Base-by-base conservation (phyloP, 2,113 vertebrate genomes). In the Anser brachyrhynchus region DNA sequence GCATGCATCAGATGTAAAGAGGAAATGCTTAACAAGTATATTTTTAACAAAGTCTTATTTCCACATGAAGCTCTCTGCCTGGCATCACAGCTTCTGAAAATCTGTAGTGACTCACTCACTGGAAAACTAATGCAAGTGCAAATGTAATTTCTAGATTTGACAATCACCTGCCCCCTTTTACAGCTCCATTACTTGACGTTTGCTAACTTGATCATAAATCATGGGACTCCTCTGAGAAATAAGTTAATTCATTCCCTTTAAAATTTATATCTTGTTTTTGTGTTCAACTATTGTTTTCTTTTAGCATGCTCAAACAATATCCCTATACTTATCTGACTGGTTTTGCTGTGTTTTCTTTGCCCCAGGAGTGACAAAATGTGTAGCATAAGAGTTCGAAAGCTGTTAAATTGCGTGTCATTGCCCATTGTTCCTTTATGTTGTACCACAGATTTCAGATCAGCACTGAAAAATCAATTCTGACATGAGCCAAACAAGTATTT, bases 1-100 rank as follows among this genome's bases (percentile, higher is more conserved):
- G 69, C 57, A 58, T 86, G 46, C 11, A 92, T 88, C 57, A 44
- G 20, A 81, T 55, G 64, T 43, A 79, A 91, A 88, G 69, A 92
- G 31, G 19, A 96, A 92, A 89, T 90, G 44, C 58, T 96, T 94
- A 93, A 89, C 55, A 81, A 62, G 43, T 66, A 55, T 28, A 83
- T 73, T 87, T 92, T 84, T 79, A 18, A 35, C 44, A 25, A 83
- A 67, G 18, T 64, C 28, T 71, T 85, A n/a, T 66, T 85, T 86
- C 41, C 22, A 69, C 43, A 54, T n/a, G 18, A 69, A 62, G 6
- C 8, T 86, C 44, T 93, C 41, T 92, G 46, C 22, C 57, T 93
- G 41, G 23, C 9, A 86, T 74, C 20, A 65, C 39, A 58, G 43
- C 33, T 92, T 73, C 72, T 76, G 46, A 66, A 73, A 88, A 81